Evolutionary conservation across 1,140 invertebrate species (phyloP).

Genomic region (Cydia strobilella): DNA sequence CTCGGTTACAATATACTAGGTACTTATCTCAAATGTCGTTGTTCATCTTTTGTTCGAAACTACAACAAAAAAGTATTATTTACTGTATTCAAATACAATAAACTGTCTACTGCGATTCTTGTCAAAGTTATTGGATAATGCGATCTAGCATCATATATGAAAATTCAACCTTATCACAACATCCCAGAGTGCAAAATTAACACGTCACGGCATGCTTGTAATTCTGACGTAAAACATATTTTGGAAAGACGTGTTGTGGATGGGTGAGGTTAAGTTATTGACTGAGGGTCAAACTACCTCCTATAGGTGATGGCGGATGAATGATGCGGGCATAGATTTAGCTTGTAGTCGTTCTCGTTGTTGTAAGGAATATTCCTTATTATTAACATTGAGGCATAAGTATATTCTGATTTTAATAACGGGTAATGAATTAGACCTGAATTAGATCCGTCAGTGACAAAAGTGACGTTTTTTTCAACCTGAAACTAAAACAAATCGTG

Average conservation of each 20-base stretch:
- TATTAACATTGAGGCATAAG: background rate
- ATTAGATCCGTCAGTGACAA: too few species aligned
- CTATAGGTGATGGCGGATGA: constrained; percentile 6
- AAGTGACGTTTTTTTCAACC: too few species aligned
- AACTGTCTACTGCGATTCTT: constrained; percentile 8
- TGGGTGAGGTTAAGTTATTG: constrained; percentile 26
- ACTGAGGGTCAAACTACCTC: constrained; percentile 29
- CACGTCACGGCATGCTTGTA: background rate
- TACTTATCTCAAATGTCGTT: too few species aligned
- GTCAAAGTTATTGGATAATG: constrained; percentile 22
- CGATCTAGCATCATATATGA: background rate
- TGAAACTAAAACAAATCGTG: too few species aligned
- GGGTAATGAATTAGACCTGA: too few species aligned
- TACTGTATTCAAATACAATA: background rate
- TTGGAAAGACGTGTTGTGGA: constrained; percentile 24
- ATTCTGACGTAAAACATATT: constrained; percentile 27
- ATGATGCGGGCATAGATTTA: constrained; percentile 18
- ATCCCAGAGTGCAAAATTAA: background rate
- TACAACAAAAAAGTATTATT: background rate
- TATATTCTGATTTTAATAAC: too few species aligned
- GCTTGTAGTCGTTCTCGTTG: background rate
- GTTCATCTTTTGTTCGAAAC: too few species aligned
- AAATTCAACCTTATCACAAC: background rate
- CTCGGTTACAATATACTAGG: too few species aligned
- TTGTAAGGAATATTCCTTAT: background rate